A percentile compares a stretch with the other conserved stretches of the same genome.
These are phyloP conservation scores for Drosophila subquinaria DNA, from an alignment of 2,888 invertebrate species.

Conservation along the genomic window DNA sequence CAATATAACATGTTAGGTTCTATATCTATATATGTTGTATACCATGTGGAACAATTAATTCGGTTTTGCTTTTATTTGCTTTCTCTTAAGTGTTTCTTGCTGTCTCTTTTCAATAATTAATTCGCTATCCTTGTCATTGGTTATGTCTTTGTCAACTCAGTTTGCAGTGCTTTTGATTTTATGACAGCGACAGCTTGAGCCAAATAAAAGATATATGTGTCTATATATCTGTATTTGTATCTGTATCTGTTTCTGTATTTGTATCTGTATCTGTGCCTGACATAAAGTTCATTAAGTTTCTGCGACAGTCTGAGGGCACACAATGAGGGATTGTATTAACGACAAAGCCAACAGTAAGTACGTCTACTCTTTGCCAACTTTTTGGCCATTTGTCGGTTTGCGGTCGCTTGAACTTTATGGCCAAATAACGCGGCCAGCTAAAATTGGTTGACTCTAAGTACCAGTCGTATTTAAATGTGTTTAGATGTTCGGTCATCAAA, in stretches of 20 bases:
- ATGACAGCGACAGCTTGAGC: slow-evolving; percentile 73
- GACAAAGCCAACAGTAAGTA: slow-evolving; percentile 42
- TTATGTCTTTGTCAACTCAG: slow-evolving; percentile 35
- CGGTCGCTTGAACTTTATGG: slow-evolving; percentile 63
- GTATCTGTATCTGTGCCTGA: slow-evolving; percentile 43
- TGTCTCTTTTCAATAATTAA: slow-evolving; percentile 23
- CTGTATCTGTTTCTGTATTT: slow-evolving; percentile 14
- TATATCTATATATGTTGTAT: slow-evolving; percentile 44
- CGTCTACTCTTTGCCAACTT: slow-evolving; percentile 28
- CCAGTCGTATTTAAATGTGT: slow-evolving; percentile 17
- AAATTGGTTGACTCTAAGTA: slow-evolving; percentile 29
- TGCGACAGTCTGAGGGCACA: slow-evolving; percentile 19
- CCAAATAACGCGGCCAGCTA: slow-evolving; percentile 56
- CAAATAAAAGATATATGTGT: slow-evolving; percentile 57
- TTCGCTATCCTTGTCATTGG: slow-evolving; percentile 12
- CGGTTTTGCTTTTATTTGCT: slow-evolving; percentile 70
- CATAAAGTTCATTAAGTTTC: slow-evolving; percentile 67
- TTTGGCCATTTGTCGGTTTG: slow-evolving; percentile 53
- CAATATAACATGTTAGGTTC: slow-evolving; percentile 72
- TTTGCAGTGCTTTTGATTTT: slow-evolving; percentile 71
- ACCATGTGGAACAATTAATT: slow-evolving; percentile 75
- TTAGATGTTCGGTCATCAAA: slow-evolving; percentile 1
- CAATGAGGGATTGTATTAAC: slow-evolving; percentile 10
- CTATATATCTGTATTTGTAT: slow-evolving; percentile 5
- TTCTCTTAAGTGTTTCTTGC: slow-evolving; percentile 64